These are phyloP conservation scores for Discoglossus pictus DNA, from an alignment of 2,797 vertebrate species.

Conservation along the genomic window DNA sequence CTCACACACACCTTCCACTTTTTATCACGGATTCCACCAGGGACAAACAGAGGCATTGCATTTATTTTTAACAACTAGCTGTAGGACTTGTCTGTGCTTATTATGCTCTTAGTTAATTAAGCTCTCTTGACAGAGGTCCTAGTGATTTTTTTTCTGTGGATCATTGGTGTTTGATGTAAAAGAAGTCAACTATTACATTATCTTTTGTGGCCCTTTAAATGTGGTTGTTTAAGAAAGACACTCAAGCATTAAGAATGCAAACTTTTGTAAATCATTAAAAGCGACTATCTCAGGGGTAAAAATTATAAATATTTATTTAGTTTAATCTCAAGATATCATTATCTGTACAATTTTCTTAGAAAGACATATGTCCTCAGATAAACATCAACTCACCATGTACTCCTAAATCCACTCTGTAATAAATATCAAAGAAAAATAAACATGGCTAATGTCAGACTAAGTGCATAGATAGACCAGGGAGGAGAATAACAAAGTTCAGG, in stretches of 20 bases:
- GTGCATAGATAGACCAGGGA: background rate
- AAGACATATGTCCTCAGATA: constrained; percentile 12
- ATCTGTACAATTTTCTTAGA: constrained; percentile 29
- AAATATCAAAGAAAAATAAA: constrained; percentile 35
- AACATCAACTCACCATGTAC: constrained; percentile 5
- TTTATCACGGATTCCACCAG: no score
- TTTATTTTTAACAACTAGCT: no score
- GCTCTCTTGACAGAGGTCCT: no score
- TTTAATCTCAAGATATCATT: constrained; percentile 10
- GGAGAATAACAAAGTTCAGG: background rate
- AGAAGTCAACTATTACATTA: no score
- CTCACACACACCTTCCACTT: no score
- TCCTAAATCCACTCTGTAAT: constrained; percentile 5
- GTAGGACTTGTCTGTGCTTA: no score
- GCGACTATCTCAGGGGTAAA: background rate
- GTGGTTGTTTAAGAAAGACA: background rate
- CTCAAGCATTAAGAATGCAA: background rate
- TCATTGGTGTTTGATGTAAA: no score
- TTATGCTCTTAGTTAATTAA: no score
- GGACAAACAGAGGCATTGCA: no score
- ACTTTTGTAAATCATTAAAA: background rate
- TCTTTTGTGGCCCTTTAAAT: no score
- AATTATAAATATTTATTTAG: constrained; percentile 1
- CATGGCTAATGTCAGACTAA: constrained; percentile 10
- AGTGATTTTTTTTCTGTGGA: no score